Conservation (phyloP, 1,140 invertebrate species). For the Danaus plexippus region DNA sequence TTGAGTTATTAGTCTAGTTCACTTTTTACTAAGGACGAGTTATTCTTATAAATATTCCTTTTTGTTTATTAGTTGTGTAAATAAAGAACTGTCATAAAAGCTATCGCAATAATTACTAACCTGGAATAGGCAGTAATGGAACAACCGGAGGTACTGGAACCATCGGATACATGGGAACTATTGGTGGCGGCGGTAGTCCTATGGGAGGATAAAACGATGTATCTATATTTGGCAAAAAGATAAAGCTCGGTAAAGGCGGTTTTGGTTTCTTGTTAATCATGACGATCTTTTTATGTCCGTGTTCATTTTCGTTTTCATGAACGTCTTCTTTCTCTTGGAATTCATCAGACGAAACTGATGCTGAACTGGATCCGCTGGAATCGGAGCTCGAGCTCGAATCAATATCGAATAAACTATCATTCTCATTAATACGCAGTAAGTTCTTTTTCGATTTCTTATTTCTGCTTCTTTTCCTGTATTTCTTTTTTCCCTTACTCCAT, state of each 20-base stretch:
- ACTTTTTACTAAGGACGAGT: background rate
- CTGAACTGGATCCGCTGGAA: constrained; percentile 21
- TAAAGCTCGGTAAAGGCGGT: constrained; percentile 52
- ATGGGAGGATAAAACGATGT: constrained; percentile 57
- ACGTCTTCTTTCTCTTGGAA: constrained; percentile 10
- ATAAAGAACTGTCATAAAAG: too few species aligned
- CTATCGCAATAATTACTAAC: constrained; percentile 17
- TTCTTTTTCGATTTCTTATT: constrained; percentile 29
- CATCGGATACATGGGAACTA: constrained; percentile 52
- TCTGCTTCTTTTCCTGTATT: constrained; percentile 31
- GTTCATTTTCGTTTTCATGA: constrained; percentile 25
- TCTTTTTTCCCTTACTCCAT: constrained; percentile 22
- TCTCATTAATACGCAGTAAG: constrained; percentile 44
- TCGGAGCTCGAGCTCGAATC: constrained; percentile 24
- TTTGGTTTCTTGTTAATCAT: constrained; percentile 51
- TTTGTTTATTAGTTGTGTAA: too few species aligned
- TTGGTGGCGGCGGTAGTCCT: constrained; percentile 43
- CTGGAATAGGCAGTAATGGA: constrained; percentile 26
- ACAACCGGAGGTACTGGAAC: constrained; percentile 47
- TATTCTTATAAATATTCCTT: background rate
- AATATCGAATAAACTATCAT: constrained; percentile 52
- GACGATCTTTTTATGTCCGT: constrained; percentile 52
- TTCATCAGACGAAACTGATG: constrained; percentile 13
- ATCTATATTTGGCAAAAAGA: constrained; percentile 52
- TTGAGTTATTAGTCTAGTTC: background rate